These are phyloP conservation scores for Coleophora deauratella DNA, from an alignment of 2,888 invertebrate species.

Conservation along the genomic window DNA sequence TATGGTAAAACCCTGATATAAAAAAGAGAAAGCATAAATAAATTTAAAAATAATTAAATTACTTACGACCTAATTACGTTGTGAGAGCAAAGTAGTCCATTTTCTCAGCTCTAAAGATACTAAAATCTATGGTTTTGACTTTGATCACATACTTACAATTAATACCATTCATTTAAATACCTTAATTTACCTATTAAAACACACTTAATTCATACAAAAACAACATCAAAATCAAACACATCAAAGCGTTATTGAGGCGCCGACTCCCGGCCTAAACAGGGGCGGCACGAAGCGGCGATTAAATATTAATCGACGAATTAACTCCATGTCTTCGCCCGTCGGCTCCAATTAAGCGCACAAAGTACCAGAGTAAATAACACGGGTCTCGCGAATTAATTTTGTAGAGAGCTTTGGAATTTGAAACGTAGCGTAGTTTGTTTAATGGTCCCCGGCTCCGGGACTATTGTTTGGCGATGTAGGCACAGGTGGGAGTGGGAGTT, in stretches of 20 bases:
- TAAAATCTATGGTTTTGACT: too few species aligned
- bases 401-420: conserved; percentile 36
- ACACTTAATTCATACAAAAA: not conserved
- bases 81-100: too few species aligned
- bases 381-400: conserved; percentile 58
- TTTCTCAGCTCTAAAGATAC: too few species aligned
- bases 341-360: conserved; percentile 70
- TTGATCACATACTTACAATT: too few species aligned
- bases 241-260: not conserved
- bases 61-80: too few species aligned
- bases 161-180: too few species aligned
- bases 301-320: conserved; percentile 72
- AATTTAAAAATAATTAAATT: too few species aligned
- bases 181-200: not conserved
- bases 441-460: conserved; percentile 34
- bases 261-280: conserved; percentile 11
- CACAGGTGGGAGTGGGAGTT: conserved; percentile 1
- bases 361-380: conserved; percentile 67
- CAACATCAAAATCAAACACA: too few species aligned
- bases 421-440: conserved; percentile 50
- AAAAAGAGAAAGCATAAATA: too few species aligned
- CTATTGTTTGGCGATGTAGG: conserved; percentile 11
- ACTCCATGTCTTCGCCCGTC: conserved; percentile 58
- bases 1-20: too few species aligned
- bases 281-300: conserved; percentile 38